Percentiles rank a stretch among this genome's conserved stretches.
Evolutionary conservation across 2,797 vertebrate genomes (phyloP).

Genomic region (Spinus pinus): DNA sequence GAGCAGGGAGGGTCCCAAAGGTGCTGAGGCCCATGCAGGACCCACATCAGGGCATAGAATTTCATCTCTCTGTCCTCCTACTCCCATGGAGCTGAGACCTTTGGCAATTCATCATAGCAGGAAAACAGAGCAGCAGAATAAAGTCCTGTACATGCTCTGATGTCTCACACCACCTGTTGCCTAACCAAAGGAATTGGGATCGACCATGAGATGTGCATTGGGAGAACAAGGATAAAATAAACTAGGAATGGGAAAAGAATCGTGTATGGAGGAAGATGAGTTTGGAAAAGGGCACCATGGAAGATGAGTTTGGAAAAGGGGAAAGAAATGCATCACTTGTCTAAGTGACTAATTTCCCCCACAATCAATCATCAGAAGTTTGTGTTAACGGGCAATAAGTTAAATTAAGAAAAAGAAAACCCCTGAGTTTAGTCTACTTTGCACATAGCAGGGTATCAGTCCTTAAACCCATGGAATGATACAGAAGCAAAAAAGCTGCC

Average conservation of each 20-base stretch:
- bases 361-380: neutral
- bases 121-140: neutral
- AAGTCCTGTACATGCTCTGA: neutral
- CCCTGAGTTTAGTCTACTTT: neutral
- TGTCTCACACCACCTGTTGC: fast-evolving
- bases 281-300: neutral
- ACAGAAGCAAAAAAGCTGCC: neutral
- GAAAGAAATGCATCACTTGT: neutral
- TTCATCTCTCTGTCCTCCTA: neutral
- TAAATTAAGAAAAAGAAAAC: neutral
- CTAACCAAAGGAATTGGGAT: neutral
- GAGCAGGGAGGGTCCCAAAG: neutral
- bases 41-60: neutral
- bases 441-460: neutral
- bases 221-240: neutral
- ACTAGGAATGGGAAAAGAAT: neutral
- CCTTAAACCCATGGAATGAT: neutral
- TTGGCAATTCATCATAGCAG: neutral
- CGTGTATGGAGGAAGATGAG: neutral
- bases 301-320: neutral
- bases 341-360: neutral
- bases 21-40: fast-evolving
- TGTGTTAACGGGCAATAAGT: neutral
- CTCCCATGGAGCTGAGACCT: neutral
- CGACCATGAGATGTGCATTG: fast-evolving